Evolutionary conservation across 2,113 vertebrate genomes (phyloP).

Genomic region (Gopherus flavomarginatus): DNA sequence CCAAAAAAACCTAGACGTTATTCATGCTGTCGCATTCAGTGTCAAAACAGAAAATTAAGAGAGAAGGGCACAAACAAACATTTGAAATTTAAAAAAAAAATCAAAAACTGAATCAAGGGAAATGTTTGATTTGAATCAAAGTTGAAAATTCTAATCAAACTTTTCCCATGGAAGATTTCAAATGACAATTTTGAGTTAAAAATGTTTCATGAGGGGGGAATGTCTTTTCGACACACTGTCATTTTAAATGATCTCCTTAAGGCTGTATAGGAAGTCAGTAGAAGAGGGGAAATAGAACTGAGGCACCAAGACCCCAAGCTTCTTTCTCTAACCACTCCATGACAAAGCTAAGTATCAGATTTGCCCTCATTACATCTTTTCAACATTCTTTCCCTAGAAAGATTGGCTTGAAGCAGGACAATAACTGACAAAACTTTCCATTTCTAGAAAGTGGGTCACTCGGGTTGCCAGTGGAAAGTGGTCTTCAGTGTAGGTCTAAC

Average conservation of each 20-base stretch:
- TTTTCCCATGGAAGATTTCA: neutral
- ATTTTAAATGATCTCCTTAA: neutral
- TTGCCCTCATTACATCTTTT: conserved; percentile 16
- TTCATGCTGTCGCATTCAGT: neutral
- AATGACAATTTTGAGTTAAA: neutral
- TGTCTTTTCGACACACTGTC: neutral
- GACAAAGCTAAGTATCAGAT: conserved; percentile 8
- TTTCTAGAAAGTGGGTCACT: neutral
- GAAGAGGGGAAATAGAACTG: neutral
- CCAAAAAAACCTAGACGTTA: neutral
- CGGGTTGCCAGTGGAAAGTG: neutral
- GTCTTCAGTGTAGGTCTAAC: neutral
- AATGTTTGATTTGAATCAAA: neutral
- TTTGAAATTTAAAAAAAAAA: neutral
- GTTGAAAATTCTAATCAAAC: neutral
- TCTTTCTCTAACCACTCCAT: neutral
- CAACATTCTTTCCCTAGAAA: neutral
- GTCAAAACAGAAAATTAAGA: neutral
- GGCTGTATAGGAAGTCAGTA: neutral
- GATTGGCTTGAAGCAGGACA: neutral
- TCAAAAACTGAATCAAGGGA: neutral
- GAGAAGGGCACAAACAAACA: neutral
- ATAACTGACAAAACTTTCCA: conserved; percentile 6
- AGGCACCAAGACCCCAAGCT: neutral
- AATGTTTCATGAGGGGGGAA: neutral